These are phyloP conservation scores for Eilema depressum DNA, from an alignment of 2,888 invertebrate genomes.

Conservation along the genomic window DNA sequence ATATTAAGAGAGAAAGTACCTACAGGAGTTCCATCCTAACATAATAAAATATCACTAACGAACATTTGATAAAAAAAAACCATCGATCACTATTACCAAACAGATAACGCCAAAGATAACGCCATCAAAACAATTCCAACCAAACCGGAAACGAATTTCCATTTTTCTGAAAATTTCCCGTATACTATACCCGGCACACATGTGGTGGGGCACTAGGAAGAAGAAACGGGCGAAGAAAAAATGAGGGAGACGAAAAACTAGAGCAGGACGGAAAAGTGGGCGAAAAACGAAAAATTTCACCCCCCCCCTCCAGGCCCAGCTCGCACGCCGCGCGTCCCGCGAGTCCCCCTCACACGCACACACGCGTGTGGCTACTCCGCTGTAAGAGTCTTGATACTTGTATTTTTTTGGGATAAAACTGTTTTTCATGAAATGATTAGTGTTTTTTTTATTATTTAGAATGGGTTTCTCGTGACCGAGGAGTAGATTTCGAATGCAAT, in stretches of 20 bases:
- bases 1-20: too few species aligned
- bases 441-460: too few species aligned
- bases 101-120: constrained; percentile 37
- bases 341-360: constrained; percentile 77
- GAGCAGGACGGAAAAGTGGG: constrained; percentile 87
- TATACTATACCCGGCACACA: constrained; percentile 80
- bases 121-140: constrained; percentile 27
- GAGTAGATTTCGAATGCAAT: too few species aligned
- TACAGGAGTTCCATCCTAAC: neutral
- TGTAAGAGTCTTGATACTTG: constrained; percentile 65
- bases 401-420: constrained; percentile 29
- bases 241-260: constrained; percentile 87
- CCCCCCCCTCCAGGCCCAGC: constrained; percentile 63
- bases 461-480: too few species aligned
- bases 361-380: constrained; percentile 63
- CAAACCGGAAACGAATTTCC: constrained; percentile 74
- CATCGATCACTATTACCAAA: constrained; percentile 31
- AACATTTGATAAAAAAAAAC: constrained; percentile 25
- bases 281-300: constrained; percentile 87
- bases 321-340: constrained; percentile 60
- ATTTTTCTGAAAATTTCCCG: constrained; percentile 52
- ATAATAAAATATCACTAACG: neutral
- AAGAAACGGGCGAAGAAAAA: constrained; percentile 86
- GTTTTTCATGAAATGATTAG: neutral
- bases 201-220: constrained; percentile 87